phyloP scores from a whole-genome alignment of 2,888 invertebrate genomes.

The Dryobotodes eremita region DNA sequence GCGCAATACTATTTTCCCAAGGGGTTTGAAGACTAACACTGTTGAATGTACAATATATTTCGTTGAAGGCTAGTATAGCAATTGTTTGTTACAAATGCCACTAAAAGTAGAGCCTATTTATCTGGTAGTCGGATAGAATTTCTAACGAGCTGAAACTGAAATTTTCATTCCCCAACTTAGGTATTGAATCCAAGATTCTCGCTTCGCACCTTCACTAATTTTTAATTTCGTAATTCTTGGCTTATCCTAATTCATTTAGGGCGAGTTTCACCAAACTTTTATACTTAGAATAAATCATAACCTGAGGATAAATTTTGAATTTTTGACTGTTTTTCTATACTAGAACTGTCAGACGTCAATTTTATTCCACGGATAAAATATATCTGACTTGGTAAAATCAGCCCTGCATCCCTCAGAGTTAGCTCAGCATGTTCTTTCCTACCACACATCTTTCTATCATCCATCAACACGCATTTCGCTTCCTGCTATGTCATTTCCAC shows the following conservation, averaged over 20 bases:
- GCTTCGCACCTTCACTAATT: not conserved
- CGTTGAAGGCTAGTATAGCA: not conserved
- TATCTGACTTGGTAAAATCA: too few relatives aligned
- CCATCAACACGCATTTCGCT: not conserved
- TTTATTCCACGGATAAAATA: too few relatives aligned
- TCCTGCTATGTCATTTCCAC: not conserved
- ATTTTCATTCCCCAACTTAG: not conserved
- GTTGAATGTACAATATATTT: conserved; percentile 24
- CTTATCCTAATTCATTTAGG: not conserved
- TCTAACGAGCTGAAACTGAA: not conserved
- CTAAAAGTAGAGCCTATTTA: not conserved
- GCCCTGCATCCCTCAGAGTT: not conserved
- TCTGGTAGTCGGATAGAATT: not conserved
- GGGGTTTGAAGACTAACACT: conserved; percentile 13
- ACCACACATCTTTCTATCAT: not conserved
- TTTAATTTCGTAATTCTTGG: not conserved
- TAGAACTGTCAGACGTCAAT: too few relatives aligned
- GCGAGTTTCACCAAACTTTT: too few relatives aligned
- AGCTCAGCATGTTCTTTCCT: not conserved
- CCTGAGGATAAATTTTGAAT: too few relatives aligned
- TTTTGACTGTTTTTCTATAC: too few relatives aligned
- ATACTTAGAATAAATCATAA: too few relatives aligned
- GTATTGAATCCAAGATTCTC: not conserved
- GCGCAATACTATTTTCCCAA: conserved; percentile 12
- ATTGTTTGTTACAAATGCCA: not conserved